Percentiles rank a stretch among this genome's conserved stretches.
Conservation (phyloP, 1,140 invertebrate species). For the Pachyrhynchus sulphureomaculatus region DNA sequence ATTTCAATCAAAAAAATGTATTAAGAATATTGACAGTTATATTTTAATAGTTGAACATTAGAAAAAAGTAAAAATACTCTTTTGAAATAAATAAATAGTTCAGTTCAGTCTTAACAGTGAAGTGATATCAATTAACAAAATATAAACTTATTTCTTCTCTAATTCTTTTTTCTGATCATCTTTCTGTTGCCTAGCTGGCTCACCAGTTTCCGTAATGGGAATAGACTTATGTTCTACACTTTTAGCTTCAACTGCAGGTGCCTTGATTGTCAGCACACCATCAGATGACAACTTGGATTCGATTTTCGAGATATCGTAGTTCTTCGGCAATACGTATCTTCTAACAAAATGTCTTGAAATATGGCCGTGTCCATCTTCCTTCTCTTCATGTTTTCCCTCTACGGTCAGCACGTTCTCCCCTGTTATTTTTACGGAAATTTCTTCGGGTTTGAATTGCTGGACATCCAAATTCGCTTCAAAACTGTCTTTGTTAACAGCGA, state of each 20-base stretch:
- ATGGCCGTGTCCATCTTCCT: constrained; percentile 63
- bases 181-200: constrained; percentile 47
- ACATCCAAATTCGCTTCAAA: constrained; percentile 65
- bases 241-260: constrained; percentile 54
- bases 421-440: constrained; percentile 76
- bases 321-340: constrained; percentile 62
- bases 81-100: no score
- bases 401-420: constrained; percentile 65
- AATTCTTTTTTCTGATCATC: constrained; percentile 9
- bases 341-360: constrained; percentile 68
- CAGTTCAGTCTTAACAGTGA: no score
- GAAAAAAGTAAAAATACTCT: no score
- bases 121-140: no score
- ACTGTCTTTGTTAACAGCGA: constrained; percentile 57
- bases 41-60: no score
- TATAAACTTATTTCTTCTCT: no score
- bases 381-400: constrained; percentile 70
- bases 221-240: constrained; percentile 49
- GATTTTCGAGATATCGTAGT: constrained; percentile 56
- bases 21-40: no score
- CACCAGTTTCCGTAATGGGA: constrained; percentile 55
- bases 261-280: constrained; percentile 61
- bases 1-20: no score
- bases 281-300: constrained; percentile 62
- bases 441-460: constrained; percentile 76